phyloP scores from a whole-genome alignment of 2,113 vertebrate species.

The Chloebia gouldiae region DNA sequence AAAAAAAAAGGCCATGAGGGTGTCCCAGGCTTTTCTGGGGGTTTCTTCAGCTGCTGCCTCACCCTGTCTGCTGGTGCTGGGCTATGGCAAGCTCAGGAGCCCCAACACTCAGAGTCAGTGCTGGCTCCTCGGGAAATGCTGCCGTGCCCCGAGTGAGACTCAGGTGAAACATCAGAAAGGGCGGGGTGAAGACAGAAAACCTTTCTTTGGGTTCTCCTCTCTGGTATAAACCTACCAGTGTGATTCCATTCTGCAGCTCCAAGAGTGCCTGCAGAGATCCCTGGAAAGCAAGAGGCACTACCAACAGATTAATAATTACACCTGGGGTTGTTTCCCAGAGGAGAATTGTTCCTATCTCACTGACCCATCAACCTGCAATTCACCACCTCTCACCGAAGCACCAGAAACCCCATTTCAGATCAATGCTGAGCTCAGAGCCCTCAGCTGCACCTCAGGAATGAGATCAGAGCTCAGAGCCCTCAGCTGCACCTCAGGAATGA shows the following conservation, averaged over 20 bases:
- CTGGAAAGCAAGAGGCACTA: not conserved
- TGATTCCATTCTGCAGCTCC: not conserved
- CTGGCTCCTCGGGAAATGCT: fast-evolving
- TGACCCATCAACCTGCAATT: not conserved
- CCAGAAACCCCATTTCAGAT: not conserved
- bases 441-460: not conserved
- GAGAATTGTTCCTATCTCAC: not conserved
- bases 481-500: not conserved
- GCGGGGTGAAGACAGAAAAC: not conserved
- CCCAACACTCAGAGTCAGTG: not conserved
- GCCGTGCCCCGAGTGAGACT: fast-evolving
- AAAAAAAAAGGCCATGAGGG: not conserved
- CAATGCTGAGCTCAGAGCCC: not conserved
- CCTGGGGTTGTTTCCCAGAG: not conserved
- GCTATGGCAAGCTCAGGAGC: not conserved
- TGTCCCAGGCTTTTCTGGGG: not conserved
- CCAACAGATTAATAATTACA: not conserved
- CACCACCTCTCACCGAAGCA: not conserved
- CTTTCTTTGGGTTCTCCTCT: not conserved
- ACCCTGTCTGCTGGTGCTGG: not conserved
- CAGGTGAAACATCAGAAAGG: not conserved
- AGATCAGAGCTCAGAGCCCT: not conserved
- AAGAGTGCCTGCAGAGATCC: not conserved
- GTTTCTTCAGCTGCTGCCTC: not conserved
- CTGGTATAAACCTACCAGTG: not conserved